Evolutionary conservation across 92 coral and sea anemone genomes (phyloP).

Genomic region (Phenganax subtilis): DNA sequence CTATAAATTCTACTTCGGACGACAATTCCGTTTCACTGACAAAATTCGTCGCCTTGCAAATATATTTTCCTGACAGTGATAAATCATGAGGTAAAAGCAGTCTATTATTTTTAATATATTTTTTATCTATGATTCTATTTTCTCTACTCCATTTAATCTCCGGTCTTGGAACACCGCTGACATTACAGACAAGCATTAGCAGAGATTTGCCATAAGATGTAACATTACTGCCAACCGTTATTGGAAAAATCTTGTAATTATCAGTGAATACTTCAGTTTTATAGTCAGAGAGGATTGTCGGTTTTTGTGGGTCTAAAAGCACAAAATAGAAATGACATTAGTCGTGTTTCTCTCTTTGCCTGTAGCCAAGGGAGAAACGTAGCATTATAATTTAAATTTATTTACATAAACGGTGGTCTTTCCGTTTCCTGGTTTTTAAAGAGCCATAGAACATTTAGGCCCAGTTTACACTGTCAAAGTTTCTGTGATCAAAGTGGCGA

Average conservation of each 20-base stretch:
- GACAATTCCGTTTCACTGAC: constrained; percentile 46
- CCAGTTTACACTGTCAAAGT: too few species aligned
- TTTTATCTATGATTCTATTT: constrained; percentile 46
- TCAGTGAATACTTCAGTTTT: constrained; percentile 1
- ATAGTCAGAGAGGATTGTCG: constrained; percentile 14
- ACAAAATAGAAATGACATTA: neutral
- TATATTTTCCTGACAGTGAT: constrained; percentile 56
- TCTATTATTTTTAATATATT: constrained; percentile 38
- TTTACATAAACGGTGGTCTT: too few species aligned
- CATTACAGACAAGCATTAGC: constrained; percentile 66
- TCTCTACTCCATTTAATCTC: constrained; percentile 59
- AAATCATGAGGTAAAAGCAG: constrained; percentile 52
- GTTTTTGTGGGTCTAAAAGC: constrained; percentile 10
- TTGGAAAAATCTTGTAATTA: constrained; percentile 35
- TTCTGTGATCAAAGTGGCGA: too few species aligned
- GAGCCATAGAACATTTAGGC: too few species aligned
- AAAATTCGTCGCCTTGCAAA: constrained; percentile 56
- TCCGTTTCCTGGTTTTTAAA: too few species aligned
- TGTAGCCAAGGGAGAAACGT: too few species aligned
- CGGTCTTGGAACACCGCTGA: constrained; percentile 69
- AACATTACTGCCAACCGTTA: constrained; percentile 81
- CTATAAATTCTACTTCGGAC: constrained; percentile 43
- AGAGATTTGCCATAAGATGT: constrained; percentile 67
- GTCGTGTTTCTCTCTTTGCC: neutral
- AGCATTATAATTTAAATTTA: too few species aligned